Conservation (phyloP, 2,113 vertebrate genomes). For the Anarrhichthys ocellatus region DNA sequence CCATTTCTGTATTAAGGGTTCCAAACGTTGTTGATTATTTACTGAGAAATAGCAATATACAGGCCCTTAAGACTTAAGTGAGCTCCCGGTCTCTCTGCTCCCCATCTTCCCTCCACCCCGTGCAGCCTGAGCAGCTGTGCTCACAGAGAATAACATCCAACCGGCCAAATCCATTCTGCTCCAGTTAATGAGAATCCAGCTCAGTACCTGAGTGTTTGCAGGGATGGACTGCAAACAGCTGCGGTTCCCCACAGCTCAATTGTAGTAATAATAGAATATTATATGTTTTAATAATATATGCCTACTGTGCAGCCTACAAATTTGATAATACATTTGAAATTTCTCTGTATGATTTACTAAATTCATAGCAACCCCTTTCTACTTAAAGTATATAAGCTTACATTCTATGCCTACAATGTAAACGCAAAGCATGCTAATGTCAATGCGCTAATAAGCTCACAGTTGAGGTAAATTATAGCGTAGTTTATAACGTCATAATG, state of each 20-base stretch:
- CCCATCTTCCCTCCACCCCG: neutral
- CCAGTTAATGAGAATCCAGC: slow-evolving; percentile 40
- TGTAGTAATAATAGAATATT: neutral
- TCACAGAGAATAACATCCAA: slow-evolving; percentile 26
- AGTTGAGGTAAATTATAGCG: too few relatives aligned
- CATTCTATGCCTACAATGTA: too few relatives aligned
- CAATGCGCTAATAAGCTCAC: too few relatives aligned
- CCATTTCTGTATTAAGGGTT: neutral
- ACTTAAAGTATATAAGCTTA: too few relatives aligned
- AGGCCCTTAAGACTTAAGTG: neutral
- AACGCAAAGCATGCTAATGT: too few relatives aligned
- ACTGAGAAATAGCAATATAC: neutral
- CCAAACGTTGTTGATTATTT: slow-evolving; percentile 17
- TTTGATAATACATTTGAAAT: neutral
- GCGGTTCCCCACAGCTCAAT: neutral
- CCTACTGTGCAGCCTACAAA: neutral
- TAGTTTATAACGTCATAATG: too few relatives aligned
- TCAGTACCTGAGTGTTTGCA: slow-evolving; percentile 15
- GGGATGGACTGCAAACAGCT: slow-evolving; percentile 32
- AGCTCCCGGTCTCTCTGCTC: neutral
- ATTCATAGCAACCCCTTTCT: neutral
- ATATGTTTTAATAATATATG: too few relatives aligned
- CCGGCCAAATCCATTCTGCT: slow-evolving; percentile 44
- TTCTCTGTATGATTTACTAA: neutral
- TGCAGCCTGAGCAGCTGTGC: slow-evolving; percentile 50